These are phyloP conservation scores for Pipistrellus nathusii DNA, from an alignment of 2,797 vertebrate genomes.

Conservation along the genomic window DNA sequence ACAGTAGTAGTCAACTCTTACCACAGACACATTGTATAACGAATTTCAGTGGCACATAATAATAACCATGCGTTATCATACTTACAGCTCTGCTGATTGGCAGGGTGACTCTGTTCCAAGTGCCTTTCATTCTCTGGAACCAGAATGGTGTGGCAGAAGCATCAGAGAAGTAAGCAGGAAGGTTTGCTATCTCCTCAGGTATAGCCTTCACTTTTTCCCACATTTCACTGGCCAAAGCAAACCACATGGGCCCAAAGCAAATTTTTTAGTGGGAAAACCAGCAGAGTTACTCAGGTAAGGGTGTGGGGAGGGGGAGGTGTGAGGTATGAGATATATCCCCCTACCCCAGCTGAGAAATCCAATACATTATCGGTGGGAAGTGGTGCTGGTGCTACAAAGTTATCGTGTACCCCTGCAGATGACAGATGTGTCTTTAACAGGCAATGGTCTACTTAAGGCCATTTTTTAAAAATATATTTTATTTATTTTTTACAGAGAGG, in stretches of 20 bases:
- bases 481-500: too few species aligned
- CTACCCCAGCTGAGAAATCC: background rate
- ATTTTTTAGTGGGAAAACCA: background rate
- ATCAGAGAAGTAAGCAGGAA: background rate
- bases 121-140: background rate
- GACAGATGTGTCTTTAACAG: background rate
- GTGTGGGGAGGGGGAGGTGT: background rate
- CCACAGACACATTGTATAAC: too few species aligned
- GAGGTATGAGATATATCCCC: background rate
- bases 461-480: too few species aligned
- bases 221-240: background rate
- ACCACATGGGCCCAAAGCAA: background rate
- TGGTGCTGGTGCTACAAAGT: background rate
- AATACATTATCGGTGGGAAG: background rate
- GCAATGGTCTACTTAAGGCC: background rate
- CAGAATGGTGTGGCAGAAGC: background rate
- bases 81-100: background rate
- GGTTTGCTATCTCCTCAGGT: too few species aligned
- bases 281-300: background rate
- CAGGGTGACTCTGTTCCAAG: background rate
- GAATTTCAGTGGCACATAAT: background rate
- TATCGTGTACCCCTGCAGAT: background rate
- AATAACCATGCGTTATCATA: background rate
- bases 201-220: background rate
- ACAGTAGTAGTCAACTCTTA: background rate